phyloP scores from a whole-genome alignment of 2,888 invertebrate genomes.

The Caenorhabditis doughertyi region DNA sequence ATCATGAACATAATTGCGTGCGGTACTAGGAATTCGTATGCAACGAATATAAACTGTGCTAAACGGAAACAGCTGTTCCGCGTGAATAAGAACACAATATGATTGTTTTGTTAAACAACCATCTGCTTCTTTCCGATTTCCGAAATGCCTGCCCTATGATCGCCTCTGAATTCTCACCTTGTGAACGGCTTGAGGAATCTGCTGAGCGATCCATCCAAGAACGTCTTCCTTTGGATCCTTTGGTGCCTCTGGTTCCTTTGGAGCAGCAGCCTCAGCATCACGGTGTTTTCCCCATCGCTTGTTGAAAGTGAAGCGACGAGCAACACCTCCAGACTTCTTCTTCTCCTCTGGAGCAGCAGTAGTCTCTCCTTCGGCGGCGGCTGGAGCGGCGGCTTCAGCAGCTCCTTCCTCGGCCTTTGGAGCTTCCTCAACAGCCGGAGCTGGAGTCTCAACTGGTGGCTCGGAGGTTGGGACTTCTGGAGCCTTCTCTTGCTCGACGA shows the following conservation, averaged over 20 bases:
- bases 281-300: conserved; percentile 73
- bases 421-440: conserved; percentile 31
- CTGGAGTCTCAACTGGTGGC: conserved; percentile 67
- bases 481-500: conserved; percentile 56
- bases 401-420: conserved; percentile 47
- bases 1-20: no score
- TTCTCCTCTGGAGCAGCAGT: conserved; percentile 67
- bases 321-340: conserved; percentile 62
- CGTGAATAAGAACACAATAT: not conserved
- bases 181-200: conserved; percentile 80
- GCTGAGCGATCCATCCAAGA: conserved; percentile 79
- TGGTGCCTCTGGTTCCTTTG: conserved; percentile 77
- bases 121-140: conserved; percentile 9
- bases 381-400: conserved; percentile 54
- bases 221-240: conserved; percentile 79
- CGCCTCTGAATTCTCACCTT: conserved; percentile 83
- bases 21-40: conserved; percentile 1
- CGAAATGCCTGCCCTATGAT: conserved; percentile 1
- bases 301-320: conserved; percentile 69
- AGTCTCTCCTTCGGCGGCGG: conserved; percentile 61
- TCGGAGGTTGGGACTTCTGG: conserved; percentile 72
- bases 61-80: conserved; percentile 44
- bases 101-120: not conserved
- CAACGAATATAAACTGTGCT: not conserved
- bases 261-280: conserved; percentile 66